Percentiles rank a stretch among this genome's conserved stretches.
Evolutionary conservation across 2,888 invertebrate genomes (phyloP).

Genomic region (Cheilosia vernalis): DNA sequence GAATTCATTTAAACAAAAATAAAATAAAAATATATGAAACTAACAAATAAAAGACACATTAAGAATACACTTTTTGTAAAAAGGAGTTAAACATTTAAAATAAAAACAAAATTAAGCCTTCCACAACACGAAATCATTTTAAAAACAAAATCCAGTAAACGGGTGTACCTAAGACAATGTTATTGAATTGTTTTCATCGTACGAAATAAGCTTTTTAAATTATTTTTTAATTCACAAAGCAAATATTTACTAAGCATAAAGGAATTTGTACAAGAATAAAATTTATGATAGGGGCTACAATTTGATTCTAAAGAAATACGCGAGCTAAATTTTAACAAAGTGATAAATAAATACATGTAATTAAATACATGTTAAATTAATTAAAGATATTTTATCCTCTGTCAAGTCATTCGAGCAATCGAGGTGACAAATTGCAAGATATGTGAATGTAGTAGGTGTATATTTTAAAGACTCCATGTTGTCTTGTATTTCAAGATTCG

Average conservation of each 20-base stretch:
- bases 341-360: too few species aligned
- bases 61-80: not conserved
- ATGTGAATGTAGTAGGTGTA: too few species aligned
- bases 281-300: not conserved
- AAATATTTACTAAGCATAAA: constrained; percentile 1
- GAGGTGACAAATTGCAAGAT: too few species aligned
- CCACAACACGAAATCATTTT: constrained; percentile 14
- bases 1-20: constrained; percentile 20
- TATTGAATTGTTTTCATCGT: constrained; percentile 3
- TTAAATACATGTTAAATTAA: too few species aligned
- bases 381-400: too few species aligned
- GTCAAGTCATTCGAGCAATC: too few species aligned
- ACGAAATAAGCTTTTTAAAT: not conserved
- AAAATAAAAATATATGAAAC: constrained; percentile 4
- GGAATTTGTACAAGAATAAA: constrained; percentile 7
- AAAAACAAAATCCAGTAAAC: constrained; percentile 24
- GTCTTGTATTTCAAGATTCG: too few species aligned
- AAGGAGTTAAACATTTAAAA: not conserved
- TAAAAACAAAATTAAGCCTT: constrained; percentile 25
- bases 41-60: not conserved
- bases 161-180: constrained; percentile 28
- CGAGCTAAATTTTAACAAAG: too few species aligned
- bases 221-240: not conserved
- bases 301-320: too few species aligned
- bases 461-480: too few species aligned